Percentiles rank a stretch among this genome's conserved stretches.
Evolutionary conservation across 2,113 vertebrate genomes (phyloP).

Genomic region (Shinisaurus crocodilurus): DNA sequence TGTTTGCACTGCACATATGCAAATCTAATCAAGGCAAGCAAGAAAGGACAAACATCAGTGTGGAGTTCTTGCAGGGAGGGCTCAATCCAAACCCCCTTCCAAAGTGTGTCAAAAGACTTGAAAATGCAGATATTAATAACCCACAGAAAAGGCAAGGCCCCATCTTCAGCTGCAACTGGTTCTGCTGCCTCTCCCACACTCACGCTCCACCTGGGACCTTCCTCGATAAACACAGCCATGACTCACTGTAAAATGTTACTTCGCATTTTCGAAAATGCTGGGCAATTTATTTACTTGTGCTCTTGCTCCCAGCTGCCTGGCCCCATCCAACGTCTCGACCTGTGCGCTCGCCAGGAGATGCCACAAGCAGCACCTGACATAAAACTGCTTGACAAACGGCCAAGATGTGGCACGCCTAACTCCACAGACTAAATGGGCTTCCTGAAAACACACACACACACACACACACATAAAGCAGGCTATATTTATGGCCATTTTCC

Average conservation of each 20-base stretch:
- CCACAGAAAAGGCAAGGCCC: neutral
- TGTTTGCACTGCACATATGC: neutral
- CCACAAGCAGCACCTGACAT: constrained; percentile 19
- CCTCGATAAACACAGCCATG: constrained; percentile 1
- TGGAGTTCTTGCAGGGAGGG: neutral
- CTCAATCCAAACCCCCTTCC: neutral
- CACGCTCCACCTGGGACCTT: neutral
- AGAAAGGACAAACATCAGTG: neutral
- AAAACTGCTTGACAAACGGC: accelerated
- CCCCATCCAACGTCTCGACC: neutral
- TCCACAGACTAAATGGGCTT: neutral
- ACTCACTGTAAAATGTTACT: constrained; percentile 15
- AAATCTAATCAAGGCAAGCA: neutral
- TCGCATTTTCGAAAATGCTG: neutral
- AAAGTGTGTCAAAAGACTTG: neutral
- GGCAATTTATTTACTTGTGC: constrained; percentile 46
- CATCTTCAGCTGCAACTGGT: neutral
- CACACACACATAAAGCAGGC: neutral
- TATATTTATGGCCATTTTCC: neutral
- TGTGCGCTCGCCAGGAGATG: accelerated
- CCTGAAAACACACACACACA: neutral
- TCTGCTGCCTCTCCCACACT: neutral
- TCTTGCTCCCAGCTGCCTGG: constrained; percentile 47
- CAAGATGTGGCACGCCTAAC: constrained; percentile 23
- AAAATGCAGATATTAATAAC: neutral